Evolutionary conservation across 2,888 invertebrate species (phyloP).

Genomic region (Lasius platythorax): DNA sequence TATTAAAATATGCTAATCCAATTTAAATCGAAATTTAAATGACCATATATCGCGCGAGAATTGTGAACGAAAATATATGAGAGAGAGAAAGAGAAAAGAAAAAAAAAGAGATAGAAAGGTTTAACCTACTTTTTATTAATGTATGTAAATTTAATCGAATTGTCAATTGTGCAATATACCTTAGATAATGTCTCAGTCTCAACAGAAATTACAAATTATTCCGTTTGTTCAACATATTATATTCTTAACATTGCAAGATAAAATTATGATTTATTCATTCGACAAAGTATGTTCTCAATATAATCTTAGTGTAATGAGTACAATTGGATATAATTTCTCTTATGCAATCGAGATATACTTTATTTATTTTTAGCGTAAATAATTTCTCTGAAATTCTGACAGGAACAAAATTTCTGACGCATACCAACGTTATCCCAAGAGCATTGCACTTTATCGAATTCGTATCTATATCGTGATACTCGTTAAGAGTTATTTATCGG

Average conservation of each 20-base stretch:
- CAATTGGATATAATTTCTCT: not conserved
- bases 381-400: not conserved
- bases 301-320: not conserved
- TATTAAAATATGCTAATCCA: constrained; percentile 15
- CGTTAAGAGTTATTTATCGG: constrained; percentile 77
- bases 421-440: constrained; percentile 24
- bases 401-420: constrained; percentile 5
- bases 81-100: not conserved
- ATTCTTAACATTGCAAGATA: not conserved
- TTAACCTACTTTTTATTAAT: constrained; percentile 20
- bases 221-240: not conserved
- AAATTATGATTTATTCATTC: not conserved
- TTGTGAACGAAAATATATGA: constrained; percentile 1
- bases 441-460: constrained; percentile 51
- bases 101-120: not conserved
- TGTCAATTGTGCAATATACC: constrained; percentile 8
- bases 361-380: not conserved
- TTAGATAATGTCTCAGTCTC: constrained; percentile 9
- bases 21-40: constrained; percentile 33
- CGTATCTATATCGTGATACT: constrained; percentile 56
- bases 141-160: constrained; percentile 12
- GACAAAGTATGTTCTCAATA: not conserved
- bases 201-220: not conserved
- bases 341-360: not conserved
- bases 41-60: constrained; percentile 1